phyloP scores from a whole-genome alignment of 1,140 invertebrate species.

The Drosophila malerkotliana region DNA sequence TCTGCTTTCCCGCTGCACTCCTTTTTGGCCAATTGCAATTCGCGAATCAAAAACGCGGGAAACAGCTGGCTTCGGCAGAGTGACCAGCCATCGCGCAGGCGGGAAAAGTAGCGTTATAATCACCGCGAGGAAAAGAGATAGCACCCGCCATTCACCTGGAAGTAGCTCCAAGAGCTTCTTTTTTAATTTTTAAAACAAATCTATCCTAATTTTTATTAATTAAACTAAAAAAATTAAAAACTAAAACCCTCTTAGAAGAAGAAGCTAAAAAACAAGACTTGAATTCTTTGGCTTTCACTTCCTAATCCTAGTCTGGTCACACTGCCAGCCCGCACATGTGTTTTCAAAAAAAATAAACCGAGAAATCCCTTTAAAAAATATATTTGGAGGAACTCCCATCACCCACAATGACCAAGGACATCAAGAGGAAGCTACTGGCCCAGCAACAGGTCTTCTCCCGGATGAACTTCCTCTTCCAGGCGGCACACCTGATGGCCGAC shows the following conservation, averaged over 20 bases:
- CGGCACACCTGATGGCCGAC: constrained; percentile 61
- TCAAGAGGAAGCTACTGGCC: constrained; percentile 52
- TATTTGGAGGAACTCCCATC: neutral
- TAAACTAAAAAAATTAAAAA: too few relatives aligned
- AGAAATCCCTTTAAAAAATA: neutral
- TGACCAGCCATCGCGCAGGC: neutral
- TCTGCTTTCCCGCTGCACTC: constrained; percentile 5
- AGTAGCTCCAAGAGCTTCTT: too few relatives aligned
- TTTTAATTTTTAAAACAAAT: neutral
- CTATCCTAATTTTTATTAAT: too few relatives aligned
- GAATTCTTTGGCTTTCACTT: neutral
- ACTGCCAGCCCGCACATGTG: neutral
- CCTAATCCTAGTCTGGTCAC: neutral
- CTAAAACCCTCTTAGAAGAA: too few relatives aligned
- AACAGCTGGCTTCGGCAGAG: constrained; percentile 30
- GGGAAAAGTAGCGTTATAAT: neutral
- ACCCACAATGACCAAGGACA: constrained; percentile 46
- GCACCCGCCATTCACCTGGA: neutral
- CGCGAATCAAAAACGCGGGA: constrained; percentile 64
- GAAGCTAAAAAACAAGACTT: neutral
- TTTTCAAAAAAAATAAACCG: constrained; percentile 7
- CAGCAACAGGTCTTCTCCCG: constrained; percentile 49
- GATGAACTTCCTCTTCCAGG: constrained; percentile 70
- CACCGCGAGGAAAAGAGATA: neutral
- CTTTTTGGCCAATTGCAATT: constrained; percentile 20